Base-by-base conservation (phyloP, 2,888 invertebrate species). In the Nomada goodeniana region DNA sequence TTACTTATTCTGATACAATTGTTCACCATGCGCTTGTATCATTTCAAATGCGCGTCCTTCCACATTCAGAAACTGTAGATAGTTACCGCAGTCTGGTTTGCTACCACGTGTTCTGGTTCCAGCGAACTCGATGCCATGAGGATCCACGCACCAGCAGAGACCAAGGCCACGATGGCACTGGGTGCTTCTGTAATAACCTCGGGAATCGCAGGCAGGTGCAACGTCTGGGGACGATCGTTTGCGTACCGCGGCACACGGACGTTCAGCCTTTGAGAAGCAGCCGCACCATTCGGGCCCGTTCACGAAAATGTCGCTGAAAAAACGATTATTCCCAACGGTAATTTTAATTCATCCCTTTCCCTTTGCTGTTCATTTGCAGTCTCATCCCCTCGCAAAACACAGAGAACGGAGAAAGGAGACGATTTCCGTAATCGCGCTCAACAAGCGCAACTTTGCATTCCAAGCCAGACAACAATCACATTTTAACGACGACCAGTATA, bases 101-200 rank as follows among this genome's bases (percentile, higher is more conserved):
- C 90, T 84, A 94, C 97, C 96, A 93, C 96, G 95, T 85, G 97
- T 96, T 92, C 98, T 96, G 87, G 98, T 97, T 93, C 97, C 97
- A 88, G 98, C 96, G 91, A 96, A 96, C 94, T 98, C 98, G 63
- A 97, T 97, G 74, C 98, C 98, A 94, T 98, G 98, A 93, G 97
- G 96, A 95, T 98, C 98, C 88, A 98, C 98, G 95, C 98, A 98
- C 98, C 98, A 98, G 94, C 98, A 98, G 93, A 98, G 96, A 81
- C 97, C 97, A 70, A 97, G 97, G 83, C 97, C 97, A 87, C 96
- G 96, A 94, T 98, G 98, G 94, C 98, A 98, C 94, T 98, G 98
- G 83, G 97, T 96, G 90, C 97, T 95, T 87, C 96, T 96, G 94
- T 97, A 98, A 95, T 96, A 98, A 84, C 98, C 98, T 94, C 97